Evolutionary conservation across 2,113 vertebrate species (phyloP).

Genomic region (Nerophis lumbriciformis): DNA sequence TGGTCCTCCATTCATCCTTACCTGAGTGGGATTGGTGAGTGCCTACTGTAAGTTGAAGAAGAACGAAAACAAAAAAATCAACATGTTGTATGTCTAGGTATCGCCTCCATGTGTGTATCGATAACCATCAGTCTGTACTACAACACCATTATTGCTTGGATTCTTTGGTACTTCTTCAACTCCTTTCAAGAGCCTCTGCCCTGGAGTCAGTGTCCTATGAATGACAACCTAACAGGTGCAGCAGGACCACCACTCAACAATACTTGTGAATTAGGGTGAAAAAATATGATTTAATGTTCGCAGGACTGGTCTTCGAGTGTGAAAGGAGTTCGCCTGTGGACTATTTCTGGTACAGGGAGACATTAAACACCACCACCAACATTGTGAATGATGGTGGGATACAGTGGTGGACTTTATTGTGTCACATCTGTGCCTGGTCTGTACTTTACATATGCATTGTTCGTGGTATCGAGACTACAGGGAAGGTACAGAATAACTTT

Average conservation of each 20-base stretch:
- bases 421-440: slow-evolving; percentile 78
- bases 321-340: slow-evolving; percentile 80
- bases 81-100: slow-evolving; percentile 62
- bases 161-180: slow-evolving; percentile 69
- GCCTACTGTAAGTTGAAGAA: background rate
- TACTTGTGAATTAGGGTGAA: background rate
- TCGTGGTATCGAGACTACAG: slow-evolving; percentile 89
- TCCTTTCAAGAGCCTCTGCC: slow-evolving; percentile 77
- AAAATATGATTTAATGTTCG: background rate
- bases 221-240: slow-evolving; percentile 75
- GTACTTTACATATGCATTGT: slow-evolving; percentile 81
- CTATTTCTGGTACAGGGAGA: slow-evolving; percentile 91
- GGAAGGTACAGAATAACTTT: slow-evolving; percentile 75
- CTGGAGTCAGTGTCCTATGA: slow-evolving; percentile 81
- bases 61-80: background rate
- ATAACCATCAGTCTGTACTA: slow-evolving; percentile 86
- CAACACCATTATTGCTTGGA: slow-evolving; percentile 88
- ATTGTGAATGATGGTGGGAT: slow-evolving; percentile 74
- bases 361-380: slow-evolving; percentile 76
- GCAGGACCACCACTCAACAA: too few species aligned
- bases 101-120: slow-evolving; percentile 85
- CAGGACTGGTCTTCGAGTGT: slow-evolving; percentile 78
- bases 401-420: slow-evolving; percentile 84
- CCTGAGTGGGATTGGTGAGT: slow-evolving; percentile 82
- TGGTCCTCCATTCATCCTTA: slow-evolving; percentile 82